A percentile compares a stretch with the other conserved stretches of the same genome.
Conservation (phyloP, 2,113 vertebrate genomes). For the Dasyornis broadbenti region DNA sequence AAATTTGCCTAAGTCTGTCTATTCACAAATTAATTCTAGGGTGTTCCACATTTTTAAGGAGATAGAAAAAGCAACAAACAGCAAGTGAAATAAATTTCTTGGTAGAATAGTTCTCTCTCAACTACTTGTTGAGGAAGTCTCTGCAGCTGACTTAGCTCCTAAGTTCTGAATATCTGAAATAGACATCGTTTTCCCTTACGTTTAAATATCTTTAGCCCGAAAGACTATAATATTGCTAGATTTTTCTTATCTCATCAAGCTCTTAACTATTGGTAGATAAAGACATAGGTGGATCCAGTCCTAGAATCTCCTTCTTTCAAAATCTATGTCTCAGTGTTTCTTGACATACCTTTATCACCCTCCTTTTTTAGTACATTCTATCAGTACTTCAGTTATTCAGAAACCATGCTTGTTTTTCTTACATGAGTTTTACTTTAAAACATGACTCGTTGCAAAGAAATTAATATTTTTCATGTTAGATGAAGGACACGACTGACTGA, state of each 20-base stretch:
- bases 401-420: neutral
- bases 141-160: neutral
- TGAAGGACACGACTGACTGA: neutral
- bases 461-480: neutral
- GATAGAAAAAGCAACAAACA: neutral
- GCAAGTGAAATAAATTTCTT: neutral
- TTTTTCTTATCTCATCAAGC: neutral
- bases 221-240: neutral
- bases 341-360: neutral
- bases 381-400: neutral
- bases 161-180: neutral
- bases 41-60: neutral
- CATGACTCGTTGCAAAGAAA: neutral
- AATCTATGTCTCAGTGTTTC: neutral
- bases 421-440: neutral
- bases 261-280: neutral
- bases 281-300: neutral
- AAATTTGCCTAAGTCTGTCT: neutral
- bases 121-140: neutral
- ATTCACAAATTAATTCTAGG: neutral
- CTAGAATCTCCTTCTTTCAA: neutral
- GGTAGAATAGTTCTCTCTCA: neutral
- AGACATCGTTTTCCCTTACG: neutral
- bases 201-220: neutral
- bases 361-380: neutral